Evolutionary conservation across 2,113 vertebrate species (phyloP).

Genomic region (Aphyosemion australe): DNA sequence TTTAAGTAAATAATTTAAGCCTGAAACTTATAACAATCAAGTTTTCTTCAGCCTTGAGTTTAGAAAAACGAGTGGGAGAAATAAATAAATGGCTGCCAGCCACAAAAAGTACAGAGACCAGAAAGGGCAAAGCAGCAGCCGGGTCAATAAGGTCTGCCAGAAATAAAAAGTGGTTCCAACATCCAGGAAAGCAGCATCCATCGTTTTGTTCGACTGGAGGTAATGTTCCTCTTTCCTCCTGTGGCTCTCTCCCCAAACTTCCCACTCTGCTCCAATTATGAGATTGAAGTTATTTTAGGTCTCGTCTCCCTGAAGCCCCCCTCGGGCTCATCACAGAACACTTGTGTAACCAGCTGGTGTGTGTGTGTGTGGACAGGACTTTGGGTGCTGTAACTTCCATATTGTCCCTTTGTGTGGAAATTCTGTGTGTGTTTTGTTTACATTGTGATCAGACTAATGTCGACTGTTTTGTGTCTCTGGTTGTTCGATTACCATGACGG

Average conservation of each 20-base stretch:
- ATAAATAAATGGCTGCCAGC: too few species aligned
- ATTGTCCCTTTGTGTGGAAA: too few species aligned
- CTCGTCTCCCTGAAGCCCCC: conserved; percentile 57
- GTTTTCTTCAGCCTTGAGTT: too few species aligned
- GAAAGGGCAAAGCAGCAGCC: too few species aligned
- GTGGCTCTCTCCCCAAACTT: conserved; percentile 38
- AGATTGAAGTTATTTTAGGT: conserved; percentile 65
- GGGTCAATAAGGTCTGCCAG: too few species aligned
- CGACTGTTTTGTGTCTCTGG: conserved; percentile 48
- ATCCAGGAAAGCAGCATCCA: too few species aligned
- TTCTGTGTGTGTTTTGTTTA: too few species aligned
- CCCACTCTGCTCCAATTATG: conserved; percentile 55
- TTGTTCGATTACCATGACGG: too few species aligned
- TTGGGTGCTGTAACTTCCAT: not conserved
- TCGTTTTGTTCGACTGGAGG: conserved; percentile 19
- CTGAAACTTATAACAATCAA: too few species aligned
- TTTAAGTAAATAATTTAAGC: not conserved
- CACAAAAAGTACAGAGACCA: too few species aligned
- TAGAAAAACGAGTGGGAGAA: too few species aligned
- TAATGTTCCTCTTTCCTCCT: conserved; percentile 11
- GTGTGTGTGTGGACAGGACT: conserved; percentile 15
- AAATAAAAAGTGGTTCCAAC: too few species aligned
- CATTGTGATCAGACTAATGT: conserved; percentile 60
- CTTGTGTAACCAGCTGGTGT: conserved; percentile 47
- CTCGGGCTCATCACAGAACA: conserved; percentile 56